These are phyloP conservation scores for Drosophila burlai DNA, from an alignment of 1,140 invertebrate species.

Conservation along the genomic window DNA sequence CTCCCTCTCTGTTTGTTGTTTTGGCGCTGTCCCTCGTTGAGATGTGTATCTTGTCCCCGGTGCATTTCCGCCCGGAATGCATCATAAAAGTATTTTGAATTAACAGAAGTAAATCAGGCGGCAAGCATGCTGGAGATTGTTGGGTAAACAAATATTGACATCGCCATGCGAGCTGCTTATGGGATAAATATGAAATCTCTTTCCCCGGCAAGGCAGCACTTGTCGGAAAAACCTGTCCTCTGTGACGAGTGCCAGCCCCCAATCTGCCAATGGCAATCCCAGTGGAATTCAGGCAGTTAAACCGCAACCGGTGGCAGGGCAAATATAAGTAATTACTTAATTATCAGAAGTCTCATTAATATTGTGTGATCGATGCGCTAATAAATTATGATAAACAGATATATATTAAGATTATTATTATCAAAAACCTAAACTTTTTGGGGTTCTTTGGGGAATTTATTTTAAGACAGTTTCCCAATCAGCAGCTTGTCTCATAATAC, in stretches of 20 bases:
- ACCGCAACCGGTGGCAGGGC: not conserved
- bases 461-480: not conserved
- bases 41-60: slow-evolving; percentile 50
- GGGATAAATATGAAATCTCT: slow-evolving; percentile 59
- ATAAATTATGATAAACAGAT: not conserved
- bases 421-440: too few relatives aligned
- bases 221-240: slow-evolving; percentile 21
- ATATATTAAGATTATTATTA: not conserved
- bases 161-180: slow-evolving; percentile 49
- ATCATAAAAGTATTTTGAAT: slow-evolving; percentile 72
- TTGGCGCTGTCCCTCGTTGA: slow-evolving; percentile 41
- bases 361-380: not conserved
- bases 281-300: not conserved
- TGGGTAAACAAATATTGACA: slow-evolving; percentile 72
- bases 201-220: slow-evolving; percentile 33
- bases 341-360: not conserved
- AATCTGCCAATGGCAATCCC: not conserved
- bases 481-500: not conserved
- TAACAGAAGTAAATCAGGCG: slow-evolving; percentile 69
- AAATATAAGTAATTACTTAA: slow-evolving; percentile 8
- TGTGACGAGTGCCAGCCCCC: not conserved
- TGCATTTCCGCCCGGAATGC: slow-evolving; percentile 45
- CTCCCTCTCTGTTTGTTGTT: slow-evolving; percentile 53
- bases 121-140: slow-evolving; percentile 57
- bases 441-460: not conserved